A percentile compares a stretch with the other conserved stretches of the same genome.
Evolutionary conservation across 2,888 invertebrate species (phyloP).

Genomic region (Hermodice carunculata): DNA sequence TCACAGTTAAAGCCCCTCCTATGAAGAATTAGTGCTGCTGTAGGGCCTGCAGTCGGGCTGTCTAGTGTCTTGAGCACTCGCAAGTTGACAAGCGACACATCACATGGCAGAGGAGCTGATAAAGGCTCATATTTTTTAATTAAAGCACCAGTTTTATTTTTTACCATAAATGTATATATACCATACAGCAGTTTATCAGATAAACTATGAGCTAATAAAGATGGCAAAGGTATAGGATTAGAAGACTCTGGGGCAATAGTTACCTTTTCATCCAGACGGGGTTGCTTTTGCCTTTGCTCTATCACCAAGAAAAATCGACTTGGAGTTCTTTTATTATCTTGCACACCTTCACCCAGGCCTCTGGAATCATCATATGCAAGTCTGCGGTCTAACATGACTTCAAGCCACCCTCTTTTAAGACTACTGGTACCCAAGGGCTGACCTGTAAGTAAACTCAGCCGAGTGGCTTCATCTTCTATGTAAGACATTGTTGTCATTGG

Average conservation of each 20-base stretch:
- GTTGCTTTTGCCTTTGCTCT: slow-evolving; percentile 4
- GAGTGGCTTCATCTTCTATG: slow-evolving; percentile 52
- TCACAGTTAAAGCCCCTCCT: slow-evolving; percentile 75
- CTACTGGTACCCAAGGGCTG: slow-evolving; percentile 65
- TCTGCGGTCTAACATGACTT: slow-evolving; percentile 67
- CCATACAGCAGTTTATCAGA: slow-evolving; percentile 77
- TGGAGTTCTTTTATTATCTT: slow-evolving; percentile 47
- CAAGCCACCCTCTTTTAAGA: slow-evolving; percentile 56
- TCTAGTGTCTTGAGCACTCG: slow-evolving; percentile 50
- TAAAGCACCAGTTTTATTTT: slow-evolving; percentile 21
- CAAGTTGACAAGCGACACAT: slow-evolving; percentile 71
- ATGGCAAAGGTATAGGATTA: slow-evolving; percentile 61
- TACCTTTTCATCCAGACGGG: not conserved
- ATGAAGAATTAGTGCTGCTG: slow-evolving; percentile 76
- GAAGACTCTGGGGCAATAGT: not conserved
- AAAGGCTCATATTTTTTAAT: slow-evolving; percentile 41
- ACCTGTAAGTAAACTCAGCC: slow-evolving; percentile 57
- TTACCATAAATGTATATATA: slow-evolving; percentile 20
- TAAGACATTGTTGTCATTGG: slow-evolving; percentile 62
- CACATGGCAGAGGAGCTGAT: slow-evolving; percentile 69
- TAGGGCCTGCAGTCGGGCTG: slow-evolving; percentile 37
- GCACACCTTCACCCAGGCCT: slow-evolving; percentile 63
- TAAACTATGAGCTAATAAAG: slow-evolving; percentile 76
- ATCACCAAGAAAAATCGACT: slow-evolving; percentile 37
- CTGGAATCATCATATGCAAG: slow-evolving; percentile 60